A percentile compares a stretch with the other conserved stretches of the same genome.
These are phyloP conservation scores for Acanthurus leucopareius DNA, from an alignment of 2,797 vertebrate genomes.

Conservation along the genomic window DNA sequence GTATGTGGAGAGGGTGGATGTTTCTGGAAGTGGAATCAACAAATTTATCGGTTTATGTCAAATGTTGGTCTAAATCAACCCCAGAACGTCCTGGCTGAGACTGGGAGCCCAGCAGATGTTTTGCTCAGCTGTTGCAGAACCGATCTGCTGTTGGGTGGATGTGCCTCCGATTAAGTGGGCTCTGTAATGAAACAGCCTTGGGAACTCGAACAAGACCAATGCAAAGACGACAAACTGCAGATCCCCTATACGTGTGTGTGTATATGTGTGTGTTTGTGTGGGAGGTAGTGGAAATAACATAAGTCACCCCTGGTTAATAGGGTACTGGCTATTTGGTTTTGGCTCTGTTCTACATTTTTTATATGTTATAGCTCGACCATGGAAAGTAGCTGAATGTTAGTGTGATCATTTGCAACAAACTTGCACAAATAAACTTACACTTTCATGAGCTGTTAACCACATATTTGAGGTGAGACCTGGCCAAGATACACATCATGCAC, in stretches of 20 bases:
- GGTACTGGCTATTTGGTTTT: slow-evolving; percentile 40
- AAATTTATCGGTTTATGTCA: slow-evolving; percentile 73
- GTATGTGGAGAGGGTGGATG: slow-evolving; percentile 48
- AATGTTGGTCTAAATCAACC: slow-evolving; percentile 67
- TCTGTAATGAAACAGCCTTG: slow-evolving; percentile 68
- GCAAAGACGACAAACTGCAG: slow-evolving; percentile 56
- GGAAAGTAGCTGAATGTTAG: slow-evolving; percentile 12
- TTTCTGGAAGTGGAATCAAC: slow-evolving; percentile 70
- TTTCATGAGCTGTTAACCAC: slow-evolving; percentile 34
- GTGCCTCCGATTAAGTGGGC: slow-evolving; percentile 62
- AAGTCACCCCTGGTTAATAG: slow-evolving; percentile 57
- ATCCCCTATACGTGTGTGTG: slow-evolving; percentile 39
- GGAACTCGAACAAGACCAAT: slow-evolving; percentile 54
- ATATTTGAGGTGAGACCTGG: slow-evolving; percentile 17
- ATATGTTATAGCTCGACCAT: slow-evolving; percentile 21
- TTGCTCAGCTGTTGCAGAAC: slow-evolving; percentile 78
- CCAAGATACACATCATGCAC: slow-evolving; percentile 50
- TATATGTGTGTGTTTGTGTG: slow-evolving; percentile 29
- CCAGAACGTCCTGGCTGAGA: slow-evolving; percentile 55
- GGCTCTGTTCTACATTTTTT: slow-evolving; percentile 28
- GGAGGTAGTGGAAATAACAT: slow-evolving; percentile 64
- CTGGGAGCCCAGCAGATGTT: slow-evolving; percentile 73
- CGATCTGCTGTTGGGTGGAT: slow-evolving; percentile 64
- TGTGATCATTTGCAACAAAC: slow-evolving; percentile 32
- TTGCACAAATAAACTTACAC: slow-evolving; percentile 17